Evolutionary conservation across 2,888 invertebrate genomes (phyloP).

Genomic region (Ichneumoninae sp.): DNA sequence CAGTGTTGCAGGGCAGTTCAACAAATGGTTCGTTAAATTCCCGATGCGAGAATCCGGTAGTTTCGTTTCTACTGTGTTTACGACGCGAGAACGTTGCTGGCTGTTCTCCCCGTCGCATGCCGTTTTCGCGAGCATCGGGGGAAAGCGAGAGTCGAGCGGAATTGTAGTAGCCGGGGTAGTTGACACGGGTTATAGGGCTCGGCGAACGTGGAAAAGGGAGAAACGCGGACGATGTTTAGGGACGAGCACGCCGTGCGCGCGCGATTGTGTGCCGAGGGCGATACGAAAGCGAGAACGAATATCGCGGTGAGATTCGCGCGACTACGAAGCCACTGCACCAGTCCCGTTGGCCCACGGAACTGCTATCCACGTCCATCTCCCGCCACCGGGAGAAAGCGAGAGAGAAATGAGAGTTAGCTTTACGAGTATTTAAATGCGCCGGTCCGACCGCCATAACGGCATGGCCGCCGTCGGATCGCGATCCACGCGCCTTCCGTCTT

Average conservation of each 20-base stretch:
- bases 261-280: neutral
- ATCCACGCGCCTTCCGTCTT: constrained; percentile 69
- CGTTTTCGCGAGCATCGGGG: constrained; percentile 52
- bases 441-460: constrained; percentile 71
- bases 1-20: constrained; percentile 35
- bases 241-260: constrained; percentile 34
- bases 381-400: constrained; percentile 18
- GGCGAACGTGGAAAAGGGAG: constrained; percentile 48
- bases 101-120: constrained; percentile 49
- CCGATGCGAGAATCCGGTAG: constrained; percentile 58
- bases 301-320: constrained; percentile 4
- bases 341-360: constrained; percentile 66
- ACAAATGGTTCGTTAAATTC: constrained; percentile 68
- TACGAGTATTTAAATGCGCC: constrained; percentile 74
- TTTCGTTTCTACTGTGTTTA: constrained; percentile 64
- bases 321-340: constrained; percentile 62
- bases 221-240: constrained; percentile 42
- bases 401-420: constrained; percentile 67
- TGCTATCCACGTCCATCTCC: constrained; percentile 22
- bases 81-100: constrained; percentile 51
- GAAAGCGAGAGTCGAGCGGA: constrained; percentile 44
- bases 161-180: constrained; percentile 49
- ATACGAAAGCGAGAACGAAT: constrained; percentile 8
- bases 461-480: constrained; percentile 79
- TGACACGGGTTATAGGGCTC: constrained; percentile 58